Evolutionary conservation across 1,140 invertebrate genomes (phyloP).

Genomic region (Penaeus vannamei): DNA sequence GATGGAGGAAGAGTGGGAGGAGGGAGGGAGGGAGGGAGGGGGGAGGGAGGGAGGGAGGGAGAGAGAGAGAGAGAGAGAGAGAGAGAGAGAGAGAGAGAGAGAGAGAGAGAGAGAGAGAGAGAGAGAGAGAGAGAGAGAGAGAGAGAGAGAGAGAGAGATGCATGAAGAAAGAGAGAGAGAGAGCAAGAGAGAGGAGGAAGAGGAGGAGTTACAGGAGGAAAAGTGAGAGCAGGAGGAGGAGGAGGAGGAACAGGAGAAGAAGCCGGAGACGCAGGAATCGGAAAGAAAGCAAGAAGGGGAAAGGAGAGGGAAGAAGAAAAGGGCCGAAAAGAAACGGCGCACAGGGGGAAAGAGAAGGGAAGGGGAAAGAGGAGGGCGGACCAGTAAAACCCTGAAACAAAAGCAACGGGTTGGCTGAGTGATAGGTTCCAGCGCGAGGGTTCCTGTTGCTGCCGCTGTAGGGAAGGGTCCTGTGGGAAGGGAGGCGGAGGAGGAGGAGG

Average conservation of each 20-base stretch:
- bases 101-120: not conserved
- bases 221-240: not conserved
- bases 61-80: not conserved
- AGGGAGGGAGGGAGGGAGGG: not conserved
- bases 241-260: not conserved
- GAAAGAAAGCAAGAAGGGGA: not conserved
- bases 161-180: no score
- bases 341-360: not conserved
- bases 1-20: not conserved
- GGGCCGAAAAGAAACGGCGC: not conserved
- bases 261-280: not conserved
- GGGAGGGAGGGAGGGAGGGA: not conserved
- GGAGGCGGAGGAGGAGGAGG: not conserved
- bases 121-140: not conserved
- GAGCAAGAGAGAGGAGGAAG: not conserved
- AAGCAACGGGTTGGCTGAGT: slow-evolving; percentile 23
- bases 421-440: no score
- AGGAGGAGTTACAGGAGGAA: not conserved
- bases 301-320: not conserved
- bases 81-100: not conserved
- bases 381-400: slow-evolving; percentile 32
- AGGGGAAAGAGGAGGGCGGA: not conserved
- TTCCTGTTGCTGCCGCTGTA: no score
- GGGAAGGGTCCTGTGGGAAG: not conserved
- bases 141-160: no score